Conservation (phyloP, 2,113 vertebrate genomes). For the Ailuropoda melanoleuca region DNA sequence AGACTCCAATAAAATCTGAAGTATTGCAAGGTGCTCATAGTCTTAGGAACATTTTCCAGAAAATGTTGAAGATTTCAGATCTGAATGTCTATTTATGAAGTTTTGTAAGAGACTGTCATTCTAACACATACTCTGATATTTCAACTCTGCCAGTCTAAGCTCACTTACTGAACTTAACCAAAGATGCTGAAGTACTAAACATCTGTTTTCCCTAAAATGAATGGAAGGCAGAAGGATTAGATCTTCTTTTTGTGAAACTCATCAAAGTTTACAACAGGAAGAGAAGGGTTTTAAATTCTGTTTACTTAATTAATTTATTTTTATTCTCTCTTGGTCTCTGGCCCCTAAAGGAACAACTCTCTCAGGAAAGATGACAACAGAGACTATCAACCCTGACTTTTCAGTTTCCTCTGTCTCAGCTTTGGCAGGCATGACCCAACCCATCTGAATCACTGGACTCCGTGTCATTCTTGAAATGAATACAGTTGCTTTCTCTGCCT, state of each 20-base stretch:
- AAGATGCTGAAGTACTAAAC: slow-evolving; percentile 47
- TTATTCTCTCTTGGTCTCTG: neutral
- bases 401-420: neutral
- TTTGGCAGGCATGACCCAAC: neutral
- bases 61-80: slow-evolving; percentile 36
- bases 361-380: neutral
- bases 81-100: neutral
- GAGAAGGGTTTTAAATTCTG: slow-evolving; percentile 26
- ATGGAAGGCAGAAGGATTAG: slow-evolving; percentile 22
- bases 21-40: neutral
- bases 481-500: neutral
- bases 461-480: neutral
- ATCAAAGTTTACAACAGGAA: slow-evolving; percentile 33
- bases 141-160: slow-evolving; percentile 28
- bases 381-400: neutral
- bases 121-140: slow-evolving; percentile 35
- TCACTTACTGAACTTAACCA: slow-evolving; percentile 40
- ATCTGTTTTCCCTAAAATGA: slow-evolving; percentile 67
- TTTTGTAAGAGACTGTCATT: slow-evolving; percentile 18
- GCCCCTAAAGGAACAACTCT: neutral
- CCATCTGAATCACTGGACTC: neutral
- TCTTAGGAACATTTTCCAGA: neutral
- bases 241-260: slow-evolving; percentile 49
- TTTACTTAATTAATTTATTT: neutral
- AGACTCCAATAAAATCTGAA: slow-evolving; percentile 32